Evolutionary conservation across 2,888 invertebrate genomes (phyloP).

Genomic region (Sarcophaga caerulescens): DNA sequence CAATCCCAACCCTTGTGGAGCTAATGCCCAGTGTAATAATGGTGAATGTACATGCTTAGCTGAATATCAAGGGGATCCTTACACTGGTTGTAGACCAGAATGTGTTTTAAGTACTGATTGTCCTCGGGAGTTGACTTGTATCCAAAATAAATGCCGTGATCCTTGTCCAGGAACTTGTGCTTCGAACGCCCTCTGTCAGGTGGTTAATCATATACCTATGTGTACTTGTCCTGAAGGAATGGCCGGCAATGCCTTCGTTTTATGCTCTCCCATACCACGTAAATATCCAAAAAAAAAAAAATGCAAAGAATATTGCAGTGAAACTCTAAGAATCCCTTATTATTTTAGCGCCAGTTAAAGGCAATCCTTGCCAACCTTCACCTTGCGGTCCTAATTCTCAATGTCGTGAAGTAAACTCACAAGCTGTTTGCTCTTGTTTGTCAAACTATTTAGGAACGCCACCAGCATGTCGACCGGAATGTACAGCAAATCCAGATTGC

Average conservation of each 20-base stretch:
- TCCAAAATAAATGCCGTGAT: slow-evolving; percentile 87
- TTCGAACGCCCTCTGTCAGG: slow-evolving; percentile 87
- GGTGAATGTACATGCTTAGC: slow-evolving; percentile 80
- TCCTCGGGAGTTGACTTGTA: slow-evolving; percentile 86
- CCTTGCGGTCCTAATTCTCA: slow-evolving; percentile 90
- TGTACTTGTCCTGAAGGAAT: slow-evolving; percentile 87
- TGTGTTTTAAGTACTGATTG: slow-evolving; percentile 90
- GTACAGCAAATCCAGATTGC: slow-evolving; percentile 87
- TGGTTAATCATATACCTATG: slow-evolving; percentile 89
- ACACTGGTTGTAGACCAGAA: slow-evolving; percentile 90
- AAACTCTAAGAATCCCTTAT: neutral
- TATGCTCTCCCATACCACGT: slow-evolving; percentile 81
- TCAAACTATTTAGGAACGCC: slow-evolving; percentile 86
- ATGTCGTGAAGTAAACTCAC: slow-evolving; percentile 86
- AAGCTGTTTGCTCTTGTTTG: slow-evolving; percentile 88
- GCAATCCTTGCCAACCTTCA: slow-evolving; percentile 83
- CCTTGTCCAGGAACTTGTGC: slow-evolving; percentile 92
- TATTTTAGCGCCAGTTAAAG: slow-evolving; percentile 76
- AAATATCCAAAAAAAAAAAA: slow-evolving; percentile 72
- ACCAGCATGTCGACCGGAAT: slow-evolving; percentile 89
- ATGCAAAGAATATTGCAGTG: neutral
- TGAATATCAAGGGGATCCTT: slow-evolving; percentile 89
- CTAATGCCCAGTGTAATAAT: slow-evolving; percentile 85
- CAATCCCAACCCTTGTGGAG: slow-evolving; percentile 89
- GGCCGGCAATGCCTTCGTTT: slow-evolving; percentile 88